These are phyloP conservation scores for Litoditis marina DNA, from an alignment of 2,888 invertebrate species.

Conservation along the genomic window DNA sequence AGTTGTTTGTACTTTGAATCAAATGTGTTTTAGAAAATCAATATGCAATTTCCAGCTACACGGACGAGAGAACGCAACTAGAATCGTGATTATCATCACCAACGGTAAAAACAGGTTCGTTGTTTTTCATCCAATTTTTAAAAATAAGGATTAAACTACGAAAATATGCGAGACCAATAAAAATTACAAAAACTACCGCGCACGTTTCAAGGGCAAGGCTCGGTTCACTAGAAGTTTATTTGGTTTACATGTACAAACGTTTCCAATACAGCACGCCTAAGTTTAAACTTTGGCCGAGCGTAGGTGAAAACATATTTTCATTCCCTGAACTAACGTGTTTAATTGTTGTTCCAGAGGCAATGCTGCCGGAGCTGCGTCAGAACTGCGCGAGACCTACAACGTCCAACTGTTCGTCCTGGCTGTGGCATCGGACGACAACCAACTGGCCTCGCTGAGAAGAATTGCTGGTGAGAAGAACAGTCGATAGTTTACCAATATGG, in stretches of 20 bases:
- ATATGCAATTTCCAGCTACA: conserved; percentile 32
- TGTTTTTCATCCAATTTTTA: no score
- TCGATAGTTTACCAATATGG: neutral
- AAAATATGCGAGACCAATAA: no score
- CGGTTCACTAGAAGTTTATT: no score
- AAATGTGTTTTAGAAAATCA: neutral
- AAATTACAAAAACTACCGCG: no score
- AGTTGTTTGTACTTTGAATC: no score
- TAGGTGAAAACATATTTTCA: no score
- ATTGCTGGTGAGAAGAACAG: conserved; percentile 37
- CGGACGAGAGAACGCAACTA: conserved; percentile 51
- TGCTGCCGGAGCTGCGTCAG: conserved; percentile 54
- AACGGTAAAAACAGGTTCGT: conserved; percentile 53
- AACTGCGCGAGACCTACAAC: conserved; percentile 50
- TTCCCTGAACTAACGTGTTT: no score
- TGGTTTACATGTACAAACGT: no score
- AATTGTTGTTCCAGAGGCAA: conserved; percentile 58
- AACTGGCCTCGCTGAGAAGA: conserved; percentile 45
- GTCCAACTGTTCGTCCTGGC: conserved; percentile 56
- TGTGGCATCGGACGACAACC: conserved; percentile 48
- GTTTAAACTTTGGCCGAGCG: no score
- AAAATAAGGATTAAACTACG: no score
- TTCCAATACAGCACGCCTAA: no score
- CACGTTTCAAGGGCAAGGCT: no score
- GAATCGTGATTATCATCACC: conserved; percentile 56